Base-by-base conservation (phyloP, 1,140 invertebrate species). In the Pseudomyrmex concolor region DNA sequence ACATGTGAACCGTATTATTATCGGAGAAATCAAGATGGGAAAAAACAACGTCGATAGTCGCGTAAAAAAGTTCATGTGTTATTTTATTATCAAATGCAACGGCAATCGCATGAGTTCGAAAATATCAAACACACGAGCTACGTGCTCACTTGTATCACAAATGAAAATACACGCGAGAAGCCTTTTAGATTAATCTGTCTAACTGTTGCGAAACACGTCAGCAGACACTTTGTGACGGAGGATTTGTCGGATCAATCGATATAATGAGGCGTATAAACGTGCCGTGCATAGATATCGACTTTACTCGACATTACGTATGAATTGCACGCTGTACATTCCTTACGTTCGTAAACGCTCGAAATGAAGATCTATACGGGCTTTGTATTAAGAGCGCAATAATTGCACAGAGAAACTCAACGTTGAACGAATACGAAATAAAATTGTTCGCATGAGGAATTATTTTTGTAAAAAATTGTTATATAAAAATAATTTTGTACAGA, bases 171-270 rank as follows among this genome's bases (percentile, higher is more conserved):
- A 54, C 43, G 66, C 54, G n/a, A 25, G 43, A 59, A 77, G 51
- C 50, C 54, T 77, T 54, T 63, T 25, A 25, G 12, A 34, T 55
- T 57, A 83, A 76, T 74, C 12, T 50, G 43, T 57, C 8, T 62
- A 76, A 76, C 22, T 64, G 51, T 34, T 17, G 45, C 43, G 50
- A 55, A 15, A n/a, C 57, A 74, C 45, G 59, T 19, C 22, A 64
- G 63, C 43, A 45, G 57, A n/a, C 22, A 57, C 13, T 34, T 74
- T 34, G 50, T 57, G 62, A 2, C 45, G 57, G 45, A 74, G 50
- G 34, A 62, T 66, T 59, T n/a, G n/a, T 57, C 22, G 22, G 72
- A 83, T 83, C 62, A 76, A 83, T 83, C 50, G 25, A 76, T 82
- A 45, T 73, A 82, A 82, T 76, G 71, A 66, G 50, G 17, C 5